Base-by-base conservation (phyloP, 2,113 vertebrate genomes). In the Onychostoma macrolepis region DNA sequence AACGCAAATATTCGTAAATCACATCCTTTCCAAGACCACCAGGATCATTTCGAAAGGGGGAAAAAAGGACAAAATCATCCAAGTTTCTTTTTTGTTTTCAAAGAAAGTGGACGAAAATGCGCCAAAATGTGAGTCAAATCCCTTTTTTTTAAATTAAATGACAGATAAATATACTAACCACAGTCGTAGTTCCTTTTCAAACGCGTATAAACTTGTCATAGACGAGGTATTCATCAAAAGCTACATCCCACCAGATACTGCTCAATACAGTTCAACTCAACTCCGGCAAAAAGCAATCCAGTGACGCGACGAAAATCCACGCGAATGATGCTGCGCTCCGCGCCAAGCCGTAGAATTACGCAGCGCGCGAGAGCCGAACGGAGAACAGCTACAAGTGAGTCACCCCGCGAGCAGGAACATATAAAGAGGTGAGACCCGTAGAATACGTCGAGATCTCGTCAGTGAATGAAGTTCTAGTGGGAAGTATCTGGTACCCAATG, bases 241-340 rank as follows among this genome's bases (percentile, higher is more conserved):
- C 86, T 77, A 78, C 67, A 88, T 89, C 85, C 90, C 86, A 80
- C 78, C 83, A 91, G 41, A 76, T 19, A 89, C 75, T 53, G 2
- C 50, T 88, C 74, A 43, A 43, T 76, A 33, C 50, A 21, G 30
- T 67, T 85, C 53, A 80, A n/a, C 28, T 63, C 79, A 86, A 86
- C 79, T 76, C 89, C 76, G 81, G 69, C 80, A 84, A 53, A 89
- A 89, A 82, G 85, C 88, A 82, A 88, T 85, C 91, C 93, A 91
- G 79, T 53, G 89, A 82, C 43, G 81, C 78, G 24, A 89, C 76
- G 81, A 28, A 89, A 89, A 91, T 90, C 88, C 89, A 92, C 90
- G 90, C 90, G 78, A 58, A 85, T 75, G 84, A 65, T 83, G 76
- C 83, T 89, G 86, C 80, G 33, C 75, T 83, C 4, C 48, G 80